Percentiles rank a stretch among this genome's conserved stretches.
These are phyloP conservation scores for Gonatopus flavifemur DNA, from an alignment of 1,140 invertebrate genomes.

Conservation along the genomic window DNA sequence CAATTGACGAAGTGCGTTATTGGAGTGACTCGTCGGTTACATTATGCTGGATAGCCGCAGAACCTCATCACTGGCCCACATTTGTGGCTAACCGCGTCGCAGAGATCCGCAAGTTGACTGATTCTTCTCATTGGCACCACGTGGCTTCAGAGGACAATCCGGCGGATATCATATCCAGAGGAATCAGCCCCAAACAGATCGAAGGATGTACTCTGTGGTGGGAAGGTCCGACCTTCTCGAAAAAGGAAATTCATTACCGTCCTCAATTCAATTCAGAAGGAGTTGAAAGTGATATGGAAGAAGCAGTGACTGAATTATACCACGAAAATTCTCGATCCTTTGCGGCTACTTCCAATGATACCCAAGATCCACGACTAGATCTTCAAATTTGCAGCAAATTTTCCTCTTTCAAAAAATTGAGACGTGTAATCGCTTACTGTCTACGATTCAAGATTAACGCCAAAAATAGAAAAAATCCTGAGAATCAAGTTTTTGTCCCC, in stretches of 20 bases:
- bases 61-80: conserved; percentile 32
- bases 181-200: conserved; percentile 1
- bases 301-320: too few relatives aligned
- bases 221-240: background rate
- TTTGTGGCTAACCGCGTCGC: conserved; percentile 48
- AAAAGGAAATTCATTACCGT: background rate
- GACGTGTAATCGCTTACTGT: background rate
- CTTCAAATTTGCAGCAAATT: too few relatives aligned
- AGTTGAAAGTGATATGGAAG: background rate
- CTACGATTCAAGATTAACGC: background rate
- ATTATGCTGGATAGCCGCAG: conserved; percentile 25
- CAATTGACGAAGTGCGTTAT: conserved; percentile 7
- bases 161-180: conserved; percentile 46
- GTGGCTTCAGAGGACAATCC: conserved; percentile 43
- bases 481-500: background rate
- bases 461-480: background rate
- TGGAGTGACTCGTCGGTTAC: conserved; percentile 47
- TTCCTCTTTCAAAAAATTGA: background rate
- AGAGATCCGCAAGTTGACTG: conserved; percentile 37
- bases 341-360: too few relatives aligned
- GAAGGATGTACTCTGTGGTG: background rate
- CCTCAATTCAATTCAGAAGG: background rate
- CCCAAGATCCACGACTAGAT: too few relatives aligned
- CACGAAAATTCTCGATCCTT: background rate
- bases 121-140: conserved; percentile 35